phyloP scores from a whole-genome alignment of 2,113 vertebrate species.

The Balaeniceps rex region DNA sequence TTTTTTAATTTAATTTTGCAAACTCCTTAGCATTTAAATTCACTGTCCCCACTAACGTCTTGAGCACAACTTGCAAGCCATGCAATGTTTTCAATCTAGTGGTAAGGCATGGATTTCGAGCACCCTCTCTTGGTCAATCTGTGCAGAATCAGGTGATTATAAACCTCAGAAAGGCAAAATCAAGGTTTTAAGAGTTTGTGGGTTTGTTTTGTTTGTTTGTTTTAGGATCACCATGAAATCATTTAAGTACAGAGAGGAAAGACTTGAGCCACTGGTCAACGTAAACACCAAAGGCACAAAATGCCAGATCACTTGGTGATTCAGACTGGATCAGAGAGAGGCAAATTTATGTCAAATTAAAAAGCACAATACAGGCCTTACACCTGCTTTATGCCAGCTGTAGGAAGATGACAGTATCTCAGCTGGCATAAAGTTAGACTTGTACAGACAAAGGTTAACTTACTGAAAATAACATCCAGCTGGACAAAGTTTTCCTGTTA shows the following conservation, averaged over 20 bases:
- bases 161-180: not conserved
- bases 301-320: not conserved
- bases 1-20: not conserved
- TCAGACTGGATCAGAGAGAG: not conserved
- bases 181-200: not conserved
- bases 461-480: not conserved
- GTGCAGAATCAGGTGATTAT: not conserved
- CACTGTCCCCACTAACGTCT: not conserved
- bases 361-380: not conserved
- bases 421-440: not conserved
- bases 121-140: conserved; percentile 11
- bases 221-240: not conserved
- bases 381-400: not conserved
- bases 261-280: not conserved
- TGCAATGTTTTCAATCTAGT: not conserved
- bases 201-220: not conserved
- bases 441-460: not conserved
- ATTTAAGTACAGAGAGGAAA: not conserved
- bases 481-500: not conserved
- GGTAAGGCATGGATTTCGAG: conserved; percentile 11
- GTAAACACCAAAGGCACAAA: not conserved
- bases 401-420: not conserved
- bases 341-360: not conserved
- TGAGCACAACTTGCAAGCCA: not conserved
- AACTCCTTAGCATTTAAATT: not conserved